Evolutionary conservation across 2,113 vertebrate genomes (phyloP), one percentile per base, ranked within the genome.

Genomic region (Nibea albiflora): DNA sequence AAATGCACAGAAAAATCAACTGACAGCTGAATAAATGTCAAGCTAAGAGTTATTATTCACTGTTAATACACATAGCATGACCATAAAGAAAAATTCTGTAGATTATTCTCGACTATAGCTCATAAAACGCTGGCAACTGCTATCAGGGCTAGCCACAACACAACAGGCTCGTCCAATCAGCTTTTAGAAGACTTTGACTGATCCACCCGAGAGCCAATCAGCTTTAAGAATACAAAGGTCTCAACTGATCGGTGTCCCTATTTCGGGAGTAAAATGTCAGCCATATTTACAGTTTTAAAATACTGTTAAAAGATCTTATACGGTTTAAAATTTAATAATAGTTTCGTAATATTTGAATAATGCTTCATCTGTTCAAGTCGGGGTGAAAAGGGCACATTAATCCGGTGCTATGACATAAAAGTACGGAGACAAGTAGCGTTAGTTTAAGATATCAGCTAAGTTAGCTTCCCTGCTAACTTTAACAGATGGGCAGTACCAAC

Each of bases 261-360:
- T 89, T 93, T 90, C 89, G 35, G 88, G 87, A 94, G 92, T 88
- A 92, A 95, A 92, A 93, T 95, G 94, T 95, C 95, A 94, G 95
- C 95, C 95, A 95, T 95, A 91, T 95, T 95, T 92, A 93, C 92
- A 90, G 86, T 93, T 89, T 87, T 85, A 62, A 91, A 92, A 87
- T 81, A 90, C 61, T 64, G 76, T 73, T 63, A 80, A 89, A 90
- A 81, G 64, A 80, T 76, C 10, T 64, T 53, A 47, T 24, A 28
- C 28, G 4, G 10, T 56, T 77, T 71, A 42, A 3, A 67, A 64
- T 3, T 53, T 28, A 22, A 58, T 20, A 72, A n/a, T 3, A 56
- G 16, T 39, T 47, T 26, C 12, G 6, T 12, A 6, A 54, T 50
- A 19, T 20, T 3, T 10, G 50, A 19, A 28, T 6, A 22, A 5